Conservation (phyloP, 2,888 invertebrate species). For the Pogonocherus hispidulus region DNA sequence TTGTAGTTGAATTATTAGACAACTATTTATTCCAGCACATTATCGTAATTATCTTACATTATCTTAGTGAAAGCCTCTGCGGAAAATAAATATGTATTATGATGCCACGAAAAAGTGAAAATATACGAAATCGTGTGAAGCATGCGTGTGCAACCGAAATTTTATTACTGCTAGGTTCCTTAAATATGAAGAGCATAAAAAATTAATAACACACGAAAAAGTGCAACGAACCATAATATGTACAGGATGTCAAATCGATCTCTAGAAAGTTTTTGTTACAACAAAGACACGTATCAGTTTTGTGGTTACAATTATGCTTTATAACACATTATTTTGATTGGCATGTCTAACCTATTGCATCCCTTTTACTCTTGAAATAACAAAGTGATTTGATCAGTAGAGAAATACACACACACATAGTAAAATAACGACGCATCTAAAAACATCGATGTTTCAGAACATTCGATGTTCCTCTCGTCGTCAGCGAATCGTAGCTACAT, state of each 20-base stretch:
- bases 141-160: not conserved
- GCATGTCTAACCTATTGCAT: no score
- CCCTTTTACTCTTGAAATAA: no score
- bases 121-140: not conserved
- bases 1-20: not conserved
- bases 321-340: no score
- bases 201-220: not conserved
- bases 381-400: no score
- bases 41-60: constrained; percentile 11
- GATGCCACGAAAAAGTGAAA: constrained; percentile 15
- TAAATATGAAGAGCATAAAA: not conserved
- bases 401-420: no score
- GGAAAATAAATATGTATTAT: constrained; percentile 9
- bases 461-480: no score
- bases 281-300: no score
- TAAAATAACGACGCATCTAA: no score
- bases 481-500: no score
- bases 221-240: not conserved
- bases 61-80: constrained; percentile 15
- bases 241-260: not conserved
- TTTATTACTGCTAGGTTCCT: not conserved
- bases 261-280: no score
- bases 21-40: not conserved
- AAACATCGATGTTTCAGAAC: no score
- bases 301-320: no score